phyloP scores from a whole-genome alignment of 2,113 vertebrate species.

The Cyprinus carpio region DNA sequence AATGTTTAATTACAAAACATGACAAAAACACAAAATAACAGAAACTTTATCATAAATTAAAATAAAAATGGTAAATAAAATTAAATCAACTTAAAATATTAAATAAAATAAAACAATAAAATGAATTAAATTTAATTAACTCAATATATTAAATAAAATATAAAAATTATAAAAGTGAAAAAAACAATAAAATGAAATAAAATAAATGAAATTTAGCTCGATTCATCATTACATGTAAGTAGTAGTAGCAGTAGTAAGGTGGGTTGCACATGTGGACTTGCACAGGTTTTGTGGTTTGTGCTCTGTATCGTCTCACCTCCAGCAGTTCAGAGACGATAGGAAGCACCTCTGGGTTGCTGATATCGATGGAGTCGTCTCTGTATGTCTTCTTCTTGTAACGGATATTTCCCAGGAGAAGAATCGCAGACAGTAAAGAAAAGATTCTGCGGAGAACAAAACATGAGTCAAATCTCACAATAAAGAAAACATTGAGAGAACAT shows the following conservation, averaged over 20 bases:
- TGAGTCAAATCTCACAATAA: neutral
- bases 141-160: no score
- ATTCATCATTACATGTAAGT: no score
- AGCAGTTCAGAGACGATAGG: slow-evolving; percentile 91
- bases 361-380: slow-evolving; percentile 94
- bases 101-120: neutral
- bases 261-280: no score
- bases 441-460: slow-evolving; percentile 76
- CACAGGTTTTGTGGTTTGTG: neutral
- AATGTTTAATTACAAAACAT: no score
- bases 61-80: neutral
- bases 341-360: slow-evolving; percentile 91
- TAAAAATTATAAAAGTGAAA: no score
- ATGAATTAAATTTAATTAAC: neutral
- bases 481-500: neutral
- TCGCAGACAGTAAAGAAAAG: slow-evolving; percentile 92
- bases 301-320: slow-evolving; percentile 78
- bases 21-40: no score
- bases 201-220: no score
- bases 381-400: slow-evolving; percentile 96
- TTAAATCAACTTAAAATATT: neutral
- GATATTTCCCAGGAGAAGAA: slow-evolving; percentile 96
- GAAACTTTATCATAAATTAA: no score
- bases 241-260: no score
- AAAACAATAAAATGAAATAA: no score